Percentiles rank a stretch among this genome's conserved stretches.
These are phyloP conservation scores for Ceratina japonica DNA, from an alignment of 1,140 invertebrate genomes.

Conservation along the genomic window DNA sequence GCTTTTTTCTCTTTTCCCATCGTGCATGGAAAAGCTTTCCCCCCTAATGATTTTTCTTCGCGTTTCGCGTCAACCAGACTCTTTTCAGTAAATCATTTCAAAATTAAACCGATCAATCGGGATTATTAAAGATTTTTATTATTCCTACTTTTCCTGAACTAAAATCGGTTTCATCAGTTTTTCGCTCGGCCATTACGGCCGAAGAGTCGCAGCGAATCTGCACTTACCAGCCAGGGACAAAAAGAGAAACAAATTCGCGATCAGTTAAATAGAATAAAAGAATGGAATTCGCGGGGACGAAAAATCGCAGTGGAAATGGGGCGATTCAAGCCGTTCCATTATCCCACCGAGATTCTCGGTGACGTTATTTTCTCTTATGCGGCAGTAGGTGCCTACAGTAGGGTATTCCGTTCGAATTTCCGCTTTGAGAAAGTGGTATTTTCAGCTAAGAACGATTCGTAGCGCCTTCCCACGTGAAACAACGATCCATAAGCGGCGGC, in stretches of 20 bases:
- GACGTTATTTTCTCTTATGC: constrained; percentile 1
- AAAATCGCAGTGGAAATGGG: not conserved
- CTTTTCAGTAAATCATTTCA: too few relatives aligned
- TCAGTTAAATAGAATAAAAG: not conserved
- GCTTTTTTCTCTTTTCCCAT: not conserved
- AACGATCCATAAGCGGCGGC: not conserved
- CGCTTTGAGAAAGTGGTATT: not conserved
- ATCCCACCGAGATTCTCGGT: not conserved
- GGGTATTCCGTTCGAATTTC: constrained; percentile 11
- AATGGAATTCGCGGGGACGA: not conserved
- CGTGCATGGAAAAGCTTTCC: not conserved
- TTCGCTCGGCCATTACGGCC: too few relatives aligned
- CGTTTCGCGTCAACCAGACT: too few relatives aligned
- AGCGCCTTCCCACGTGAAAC: not conserved
- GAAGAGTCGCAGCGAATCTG: too few relatives aligned
- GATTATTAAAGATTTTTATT: too few relatives aligned
- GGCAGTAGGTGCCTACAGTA: not conserved
- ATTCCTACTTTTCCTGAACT: too few relatives aligned
- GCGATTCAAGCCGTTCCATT: not conserved
- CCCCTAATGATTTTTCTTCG: not conserved
- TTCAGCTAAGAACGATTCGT: not conserved
- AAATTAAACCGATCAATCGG: too few relatives aligned
- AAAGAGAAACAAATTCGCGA: constrained; percentile 11
- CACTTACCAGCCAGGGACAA: constrained; percentile 28
- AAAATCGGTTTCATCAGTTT: too few relatives aligned